phyloP scores from a whole-genome alignment of 2,113 vertebrate species.

The Tursiops truncatus region DNA sequence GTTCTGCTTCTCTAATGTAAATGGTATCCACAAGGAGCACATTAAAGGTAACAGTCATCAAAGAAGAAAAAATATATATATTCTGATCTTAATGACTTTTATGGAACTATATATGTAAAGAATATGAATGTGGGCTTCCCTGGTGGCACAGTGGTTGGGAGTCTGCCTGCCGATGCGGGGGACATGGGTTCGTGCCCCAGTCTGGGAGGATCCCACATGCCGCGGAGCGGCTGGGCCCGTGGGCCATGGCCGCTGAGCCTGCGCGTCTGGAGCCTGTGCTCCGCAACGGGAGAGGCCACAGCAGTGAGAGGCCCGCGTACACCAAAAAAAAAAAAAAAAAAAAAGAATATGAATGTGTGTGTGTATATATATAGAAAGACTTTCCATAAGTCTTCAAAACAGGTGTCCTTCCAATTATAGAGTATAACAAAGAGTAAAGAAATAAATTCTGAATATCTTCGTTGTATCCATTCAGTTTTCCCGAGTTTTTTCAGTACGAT shows the following conservation, averaged over 20 bases:
- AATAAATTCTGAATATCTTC: conserved; percentile 3
- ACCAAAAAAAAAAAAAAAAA: too few species aligned
- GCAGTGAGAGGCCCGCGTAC: too few species aligned
- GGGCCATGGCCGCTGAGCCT: too few species aligned
- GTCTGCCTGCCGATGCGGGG: too few species aligned
- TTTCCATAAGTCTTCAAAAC: not conserved
- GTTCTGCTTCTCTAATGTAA: not conserved
- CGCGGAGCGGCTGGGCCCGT: too few species aligned
- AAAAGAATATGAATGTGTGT: not conserved
- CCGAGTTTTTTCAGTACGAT: not conserved
- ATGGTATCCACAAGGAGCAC: not conserved
- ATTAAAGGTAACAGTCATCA: not conserved
- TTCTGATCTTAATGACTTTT: not conserved
- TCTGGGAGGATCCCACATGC: too few species aligned
- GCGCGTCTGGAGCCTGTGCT: too few species aligned
- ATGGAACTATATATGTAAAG: not conserved
- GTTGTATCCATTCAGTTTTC: not conserved
- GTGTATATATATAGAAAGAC: not conserved
- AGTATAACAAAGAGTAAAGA: not conserved
- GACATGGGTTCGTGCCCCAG: too few species aligned
- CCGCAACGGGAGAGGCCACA: too few species aligned
- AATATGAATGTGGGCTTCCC: not conserved
- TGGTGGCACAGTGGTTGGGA: too few species aligned
- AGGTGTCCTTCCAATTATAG: conserved; percentile 3
- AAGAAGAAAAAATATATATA: not conserved